Evolutionary conservation across 2,888 invertebrate species (phyloP), one percentile per base, ranked within the genome.

Genomic region (Celastrina argiolus): DNA sequence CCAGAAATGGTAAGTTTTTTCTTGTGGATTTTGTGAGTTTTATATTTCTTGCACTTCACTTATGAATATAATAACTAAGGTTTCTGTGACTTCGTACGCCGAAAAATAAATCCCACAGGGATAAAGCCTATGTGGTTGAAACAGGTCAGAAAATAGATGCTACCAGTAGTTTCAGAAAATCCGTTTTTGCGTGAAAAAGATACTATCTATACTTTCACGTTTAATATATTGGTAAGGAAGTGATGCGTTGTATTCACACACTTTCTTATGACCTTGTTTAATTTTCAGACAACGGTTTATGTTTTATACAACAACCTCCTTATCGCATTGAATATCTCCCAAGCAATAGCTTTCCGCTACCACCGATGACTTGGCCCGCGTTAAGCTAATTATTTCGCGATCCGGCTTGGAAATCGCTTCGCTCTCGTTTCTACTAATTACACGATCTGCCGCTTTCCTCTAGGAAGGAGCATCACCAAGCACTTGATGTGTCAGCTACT

Each of bases 401-500:
- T 84, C 81, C 84, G 84, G 79, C 82, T 87, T 86, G 84, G 84
- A 87, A 87, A 85, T 86, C 87, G 87, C 85, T 87, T 88, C 87
- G 88, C 87, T 89, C 87, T 88, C 88, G 87, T 85, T 88, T 88
- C 88, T 83, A 80, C 78, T 87, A 88, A 88, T 88, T 88, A 85
- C 83, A 79, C 78, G 81, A 81, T 75, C 76, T 72, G 77, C 80
- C 84, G 85, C 85, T 87, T 89, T 88, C 87, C 82, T 85, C 80
- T 79, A 82, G 85, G 81, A 84, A 79, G 84, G 82, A 51, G 51
- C 22, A 51, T 10, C 22, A 22, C 51, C 12, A 10, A 10, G 12
- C 18, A 22, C 22, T 10, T 36, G n/a, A n/a, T 16, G 64, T 45
- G 31, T 6, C 51, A 34, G 10, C 16, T 45, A 18, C 8, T 2